These are phyloP conservation scores for Drepana arcuata DNA, from an alignment of 1,140 invertebrate genomes.

Conservation along the genomic window DNA sequence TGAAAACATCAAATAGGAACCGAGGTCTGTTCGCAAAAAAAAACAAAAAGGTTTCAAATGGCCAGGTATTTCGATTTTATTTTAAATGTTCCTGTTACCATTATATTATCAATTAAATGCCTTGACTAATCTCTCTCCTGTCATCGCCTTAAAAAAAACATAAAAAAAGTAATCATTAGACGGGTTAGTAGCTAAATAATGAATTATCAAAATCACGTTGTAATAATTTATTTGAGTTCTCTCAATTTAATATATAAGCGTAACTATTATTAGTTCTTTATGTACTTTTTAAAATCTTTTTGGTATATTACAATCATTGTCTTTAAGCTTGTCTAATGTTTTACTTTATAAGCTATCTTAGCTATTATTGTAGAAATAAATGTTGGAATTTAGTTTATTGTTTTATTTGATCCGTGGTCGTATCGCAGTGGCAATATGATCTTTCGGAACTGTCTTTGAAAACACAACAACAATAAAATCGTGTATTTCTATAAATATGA, in stretches of 20 bases:
- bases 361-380: slow-evolving; percentile 32
- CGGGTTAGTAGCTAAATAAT: too few relatives aligned
- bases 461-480: too few relatives aligned
- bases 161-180: slow-evolving; percentile 16
- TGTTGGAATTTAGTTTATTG: slow-evolving; percentile 19
- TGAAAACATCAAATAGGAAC: not conserved
- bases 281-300: slow-evolving; percentile 4
- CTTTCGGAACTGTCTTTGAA: too few relatives aligned
- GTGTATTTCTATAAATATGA: too few relatives aligned
- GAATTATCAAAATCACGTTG: slow-evolving; percentile 3
- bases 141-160: not conserved
- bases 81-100: not conserved
- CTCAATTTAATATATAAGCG: slow-evolving; percentile 5
- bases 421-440: too few relatives aligned
- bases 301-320: too few relatives aligned
- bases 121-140: too few relatives aligned
- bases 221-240: not conserved
- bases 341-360: slow-evolving; percentile 28
- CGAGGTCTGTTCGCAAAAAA: too few relatives aligned
- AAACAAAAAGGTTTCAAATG: too few relatives aligned
- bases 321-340: slow-evolving; percentile 23
- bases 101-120: too few relatives aligned
- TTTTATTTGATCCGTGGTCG: too few relatives aligned
- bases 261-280: slow-evolving; percentile 14
- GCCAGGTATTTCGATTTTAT: not conserved